Conservation (phyloP, 2,888 invertebrate species). For the Clitarchus hookeri region DNA sequence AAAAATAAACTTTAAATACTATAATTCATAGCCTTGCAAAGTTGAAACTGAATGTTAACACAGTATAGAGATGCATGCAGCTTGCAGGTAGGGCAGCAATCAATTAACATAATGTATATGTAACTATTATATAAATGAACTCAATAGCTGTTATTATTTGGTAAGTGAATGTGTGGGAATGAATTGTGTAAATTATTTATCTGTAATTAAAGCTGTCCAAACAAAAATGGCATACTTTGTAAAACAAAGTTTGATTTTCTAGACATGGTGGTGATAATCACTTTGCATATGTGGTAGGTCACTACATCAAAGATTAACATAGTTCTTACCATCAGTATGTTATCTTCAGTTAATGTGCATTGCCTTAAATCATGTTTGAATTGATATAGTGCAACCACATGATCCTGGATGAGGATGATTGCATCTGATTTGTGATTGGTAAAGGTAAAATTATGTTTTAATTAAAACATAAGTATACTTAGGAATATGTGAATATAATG, state of each 20-base stretch:
- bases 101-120: constrained; percentile 24
- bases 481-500: not conserved
- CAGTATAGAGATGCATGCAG: constrained; percentile 35
- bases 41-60: constrained; percentile 19
- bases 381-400: not conserved
- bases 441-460: constrained; percentile 14
- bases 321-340: not conserved
- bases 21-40: constrained; percentile 5
- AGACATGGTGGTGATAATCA: not conserved
- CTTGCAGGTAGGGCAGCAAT: constrained; percentile 30
- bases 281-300: constrained; percentile 1
- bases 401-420: not conserved
- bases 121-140: not conserved
- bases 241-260: not conserved
- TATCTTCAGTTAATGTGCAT: not conserved
- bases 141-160: constrained; percentile 7
- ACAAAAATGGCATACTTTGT: not conserved
- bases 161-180: not conserved
- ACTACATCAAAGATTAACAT: not conserved
- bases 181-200: constrained; percentile 1
- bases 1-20: constrained; percentile 10
- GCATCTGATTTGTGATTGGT: not conserved
- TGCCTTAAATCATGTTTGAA: not conserved
- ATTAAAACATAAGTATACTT: not conserved
- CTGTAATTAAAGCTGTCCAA: not conserved